Base-by-base conservation (phyloP, 2,797 vertebrate genomes). In the Sebastes alutus region DNA sequence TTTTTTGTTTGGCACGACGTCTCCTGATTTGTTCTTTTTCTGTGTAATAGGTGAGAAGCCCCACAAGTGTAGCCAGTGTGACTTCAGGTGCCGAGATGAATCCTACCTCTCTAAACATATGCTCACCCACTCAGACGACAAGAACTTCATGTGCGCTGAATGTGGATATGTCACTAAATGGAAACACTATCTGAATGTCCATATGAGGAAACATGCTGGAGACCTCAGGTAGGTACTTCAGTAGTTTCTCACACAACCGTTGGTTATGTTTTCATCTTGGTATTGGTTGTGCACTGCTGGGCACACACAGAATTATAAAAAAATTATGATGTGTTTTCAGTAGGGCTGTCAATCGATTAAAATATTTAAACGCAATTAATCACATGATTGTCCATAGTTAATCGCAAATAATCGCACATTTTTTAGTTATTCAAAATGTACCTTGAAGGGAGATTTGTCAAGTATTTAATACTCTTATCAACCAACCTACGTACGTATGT, bases 111-210 rank as follows among this genome's bases (percentile, higher is more conserved):
- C 98, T 4, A 99, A 98, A 89, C 99, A 99, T 82, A 99, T 99
- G 98, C 95, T 99, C 90, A 99, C 97, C 2, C 99, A 99, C 89
- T 97, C 97, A 1, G 93, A 94, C 0, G 93, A 97, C 91, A 99
- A 99, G 94, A 98, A 99, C 91, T 98, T 98, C 83, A 99, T 99
- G 98, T 99, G 99, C 71, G 96, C 98, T 0, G 99, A 99, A 77
- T 99, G 99, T 1, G 99, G 99, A 58, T 99, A 99, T 16, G 95
- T 99, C 93, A 99, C 99, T 59, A 99, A 99, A 82, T 99, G 99
- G 99, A 99, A 99, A 77, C 98, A 99, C 86, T 99, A 98, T 80
- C 94, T 99, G 72, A 98, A 95, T 0, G 97, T 99, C 75, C 99
- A 99, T 82, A 99, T 99, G 99, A 96, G 99, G 80, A 99, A 99